Conservation (phyloP, 2,113 vertebrate species). For the Synodontis membranacea region DNA sequence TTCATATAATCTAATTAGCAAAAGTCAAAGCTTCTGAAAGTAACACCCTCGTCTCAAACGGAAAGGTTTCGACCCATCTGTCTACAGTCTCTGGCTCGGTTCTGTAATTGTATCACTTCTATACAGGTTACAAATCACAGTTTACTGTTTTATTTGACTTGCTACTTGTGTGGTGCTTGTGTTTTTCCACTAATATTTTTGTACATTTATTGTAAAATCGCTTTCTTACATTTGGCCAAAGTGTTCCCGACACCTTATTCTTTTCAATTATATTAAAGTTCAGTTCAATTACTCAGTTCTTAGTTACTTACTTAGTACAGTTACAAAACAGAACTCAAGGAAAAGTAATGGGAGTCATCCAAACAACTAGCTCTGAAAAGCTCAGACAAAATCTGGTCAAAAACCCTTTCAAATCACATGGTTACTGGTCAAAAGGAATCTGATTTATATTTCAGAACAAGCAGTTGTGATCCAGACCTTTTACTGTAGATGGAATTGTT, state of each 20-base stretch:
- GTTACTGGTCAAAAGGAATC: background rate
- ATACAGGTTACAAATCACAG: background rate
- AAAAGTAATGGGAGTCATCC: background rate
- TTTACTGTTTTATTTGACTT: background rate
- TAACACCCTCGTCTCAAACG: background rate
- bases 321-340: background rate
- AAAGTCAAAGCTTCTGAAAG: background rate
- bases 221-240: background rate
- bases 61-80: background rate
- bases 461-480: background rate
- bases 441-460: background rate
- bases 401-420: background rate
- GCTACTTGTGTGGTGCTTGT: background rate
- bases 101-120: background rate
- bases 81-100: background rate
- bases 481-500: background rate
- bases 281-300: background rate
- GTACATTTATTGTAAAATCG: background rate
- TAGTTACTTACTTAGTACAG: too few relatives aligned
- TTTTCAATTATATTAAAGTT: background rate
- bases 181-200: background rate
- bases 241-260: background rate
- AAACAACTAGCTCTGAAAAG: background rate
- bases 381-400: background rate
- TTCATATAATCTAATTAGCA: slow-evolving; percentile 7